A percentile compares a stretch with the other conserved stretches of the same genome.
These are phyloP conservation scores for Ditula angustiorana DNA, from an alignment of 2,888 invertebrate genomes.

Conservation along the genomic window DNA sequence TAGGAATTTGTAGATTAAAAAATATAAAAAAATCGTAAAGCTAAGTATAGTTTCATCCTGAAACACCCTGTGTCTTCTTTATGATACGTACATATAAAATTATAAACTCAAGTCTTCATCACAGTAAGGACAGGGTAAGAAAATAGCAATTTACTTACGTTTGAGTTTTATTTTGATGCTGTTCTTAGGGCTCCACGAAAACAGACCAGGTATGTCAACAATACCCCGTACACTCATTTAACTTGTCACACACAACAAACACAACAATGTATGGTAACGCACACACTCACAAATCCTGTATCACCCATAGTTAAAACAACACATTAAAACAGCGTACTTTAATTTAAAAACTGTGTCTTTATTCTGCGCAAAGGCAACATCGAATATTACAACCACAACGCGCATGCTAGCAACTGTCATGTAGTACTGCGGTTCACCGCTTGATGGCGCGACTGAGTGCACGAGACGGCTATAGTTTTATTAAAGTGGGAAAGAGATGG, in stretches of 20 bases:
- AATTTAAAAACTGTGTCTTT: constrained; percentile 22
- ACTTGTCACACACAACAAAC: constrained; percentile 67
- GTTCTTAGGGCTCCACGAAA: constrained; percentile 81
- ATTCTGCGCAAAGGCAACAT: constrained; percentile 33
- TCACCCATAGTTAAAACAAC: background rate
- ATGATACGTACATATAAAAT: no score
- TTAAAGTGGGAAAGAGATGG: constrained; percentile 48
- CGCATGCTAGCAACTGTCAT: constrained; percentile 81
- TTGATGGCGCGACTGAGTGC: constrained; percentile 60
- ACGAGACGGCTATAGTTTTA: constrained; percentile 48
- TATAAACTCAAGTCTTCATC: no score
- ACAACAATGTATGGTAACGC: constrained; percentile 46
- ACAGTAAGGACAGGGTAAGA: no score
- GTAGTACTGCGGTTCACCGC: constrained; percentile 63
- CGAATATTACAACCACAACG: constrained; percentile 55
- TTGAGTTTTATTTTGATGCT: constrained; percentile 83
- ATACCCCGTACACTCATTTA: constrained; percentile 81
- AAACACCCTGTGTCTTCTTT: no score
- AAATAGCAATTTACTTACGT: constrained; percentile 63
- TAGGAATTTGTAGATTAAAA: no score
- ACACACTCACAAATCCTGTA: constrained; percentile 49
- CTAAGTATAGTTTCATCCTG: no score
- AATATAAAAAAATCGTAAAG: no score
- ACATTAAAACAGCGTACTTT: constrained; percentile 37
- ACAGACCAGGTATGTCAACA: constrained; percentile 78